phyloP scores from a whole-genome alignment of 1,140 invertebrate species.

The Cataglyphis hispanica region DNA sequence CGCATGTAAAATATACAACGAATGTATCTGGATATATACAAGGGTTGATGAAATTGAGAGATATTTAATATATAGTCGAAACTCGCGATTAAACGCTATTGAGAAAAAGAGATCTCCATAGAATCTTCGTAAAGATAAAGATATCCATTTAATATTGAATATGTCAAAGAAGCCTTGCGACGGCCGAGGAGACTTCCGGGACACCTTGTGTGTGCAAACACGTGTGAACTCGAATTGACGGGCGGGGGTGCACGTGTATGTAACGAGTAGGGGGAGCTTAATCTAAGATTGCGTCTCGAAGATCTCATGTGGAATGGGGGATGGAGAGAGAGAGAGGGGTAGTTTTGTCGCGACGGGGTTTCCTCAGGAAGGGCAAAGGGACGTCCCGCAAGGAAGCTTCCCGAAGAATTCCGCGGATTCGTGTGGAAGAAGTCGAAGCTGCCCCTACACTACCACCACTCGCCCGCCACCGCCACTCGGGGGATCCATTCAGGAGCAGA shows the following conservation, averaged over 20 bases:
- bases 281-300: conserved; percentile 69
- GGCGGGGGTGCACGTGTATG: conserved; percentile 16
- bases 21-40: not conserved
- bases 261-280: conserved; percentile 50
- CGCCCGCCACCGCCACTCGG: conserved; percentile 17
- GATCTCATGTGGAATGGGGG: conserved; percentile 12
- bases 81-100: not conserved
- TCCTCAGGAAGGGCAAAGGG: conserved; percentile 14
- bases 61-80: not conserved
- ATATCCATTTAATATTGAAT: conserved; percentile 13
- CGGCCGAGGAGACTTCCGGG: conserved; percentile 23
- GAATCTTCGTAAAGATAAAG: not conserved
- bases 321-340: not conserved
- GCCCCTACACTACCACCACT: not conserved
- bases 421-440: conserved; percentile 38
- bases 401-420: conserved; percentile 58
- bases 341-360: conserved; percentile 16
- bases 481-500: conserved; percentile 53
- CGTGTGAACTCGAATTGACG: conserved; percentile 36
- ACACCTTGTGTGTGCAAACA: conserved; percentile 20
- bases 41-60: not conserved
- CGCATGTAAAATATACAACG: not conserved
- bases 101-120: not conserved
- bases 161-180: not conserved
- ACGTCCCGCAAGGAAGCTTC: conserved; percentile 23